A percentile compares a stretch with the other conserved stretches of the same genome.
Conservation (phyloP, 1,140 invertebrate species). For the Sipha flava region DNA sequence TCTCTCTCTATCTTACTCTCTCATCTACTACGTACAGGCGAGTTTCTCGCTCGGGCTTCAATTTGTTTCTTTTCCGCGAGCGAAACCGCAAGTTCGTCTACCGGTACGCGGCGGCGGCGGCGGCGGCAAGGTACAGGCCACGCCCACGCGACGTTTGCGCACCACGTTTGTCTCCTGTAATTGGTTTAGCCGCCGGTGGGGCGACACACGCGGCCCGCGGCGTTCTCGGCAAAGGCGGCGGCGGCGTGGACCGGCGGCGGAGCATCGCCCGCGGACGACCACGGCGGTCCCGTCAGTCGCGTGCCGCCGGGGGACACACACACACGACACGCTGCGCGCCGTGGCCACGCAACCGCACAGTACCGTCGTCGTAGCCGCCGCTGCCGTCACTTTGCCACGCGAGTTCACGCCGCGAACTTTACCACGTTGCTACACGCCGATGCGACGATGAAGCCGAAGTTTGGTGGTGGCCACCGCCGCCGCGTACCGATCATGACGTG, state of each 20-base stretch:
- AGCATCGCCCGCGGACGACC: neutral
- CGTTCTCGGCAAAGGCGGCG: neutral
- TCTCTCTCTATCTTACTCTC: too few species aligned
- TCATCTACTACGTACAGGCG: too few species aligned
- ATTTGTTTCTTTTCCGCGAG: neutral
- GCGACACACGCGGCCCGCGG: neutral
- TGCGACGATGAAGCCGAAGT: too few species aligned
- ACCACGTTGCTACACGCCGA: too few species aligned
- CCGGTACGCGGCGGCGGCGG: neutral
- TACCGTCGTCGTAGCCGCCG: neutral
- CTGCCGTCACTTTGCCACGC: neutral
- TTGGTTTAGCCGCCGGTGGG: conserved; percentile 26
- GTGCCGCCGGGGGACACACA: conserved; percentile 1
- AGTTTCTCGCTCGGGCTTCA: neutral
- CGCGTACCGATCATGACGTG: too few species aligned
- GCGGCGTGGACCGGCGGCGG: neutral
- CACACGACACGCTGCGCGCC: neutral
- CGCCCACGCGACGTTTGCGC: conserved; percentile 21
- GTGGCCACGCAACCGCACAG: neutral
- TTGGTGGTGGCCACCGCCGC: too few species aligned
- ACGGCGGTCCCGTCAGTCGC: neutral
- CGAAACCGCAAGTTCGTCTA: neutral
- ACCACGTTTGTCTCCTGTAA: conserved; percentile 11
- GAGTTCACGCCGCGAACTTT: neutral
- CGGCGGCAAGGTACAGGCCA: neutral